These are phyloP conservation scores for Gasteruption jaculator DNA, from an alignment of 2,888 invertebrate species.

Conservation along the genomic window DNA sequence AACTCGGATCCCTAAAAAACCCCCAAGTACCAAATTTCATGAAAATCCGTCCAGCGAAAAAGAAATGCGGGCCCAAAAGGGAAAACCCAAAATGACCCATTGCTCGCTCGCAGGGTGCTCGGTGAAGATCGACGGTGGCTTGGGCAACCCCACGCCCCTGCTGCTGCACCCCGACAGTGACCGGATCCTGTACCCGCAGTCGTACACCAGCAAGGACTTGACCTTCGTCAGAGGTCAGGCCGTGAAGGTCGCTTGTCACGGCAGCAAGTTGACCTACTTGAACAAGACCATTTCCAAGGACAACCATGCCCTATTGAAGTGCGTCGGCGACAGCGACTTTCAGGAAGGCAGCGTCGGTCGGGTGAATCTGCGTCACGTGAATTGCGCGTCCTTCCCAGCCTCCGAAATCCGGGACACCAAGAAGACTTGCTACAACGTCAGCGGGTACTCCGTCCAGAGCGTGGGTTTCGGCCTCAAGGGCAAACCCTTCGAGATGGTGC, in stretches of 20 bases:
- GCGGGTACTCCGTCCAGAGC: not conserved
- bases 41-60: too few species aligned
- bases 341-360: too few species aligned
- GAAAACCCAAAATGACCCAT: too few species aligned
- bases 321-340: conserved; percentile 19
- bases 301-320: conserved; percentile 19
- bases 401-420: too few species aligned
- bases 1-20: too few species aligned
- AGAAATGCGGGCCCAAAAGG: too few species aligned
- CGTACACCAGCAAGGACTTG: conserved; percentile 13
- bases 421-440: conserved; percentile 36
- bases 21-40: too few species aligned
- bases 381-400: too few species aligned
- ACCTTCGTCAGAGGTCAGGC: conserved; percentile 15
- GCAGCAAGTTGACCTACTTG: conserved; percentile 16
- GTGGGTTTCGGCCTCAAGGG: not conserved
- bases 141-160: conserved; percentile 21
- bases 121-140: conserved; percentile 19
- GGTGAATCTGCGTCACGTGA: too few species aligned
- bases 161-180: conserved; percentile 14
- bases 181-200: conserved; percentile 17
- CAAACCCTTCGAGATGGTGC: conserved; percentile 9
- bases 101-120: too few species aligned
- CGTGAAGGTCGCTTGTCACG: conserved; percentile 21
- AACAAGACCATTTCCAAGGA: not conserved